Evolutionary conservation across 2,113 vertebrate species (phyloP).

Genomic region (Tupaia chinensis): DNA sequence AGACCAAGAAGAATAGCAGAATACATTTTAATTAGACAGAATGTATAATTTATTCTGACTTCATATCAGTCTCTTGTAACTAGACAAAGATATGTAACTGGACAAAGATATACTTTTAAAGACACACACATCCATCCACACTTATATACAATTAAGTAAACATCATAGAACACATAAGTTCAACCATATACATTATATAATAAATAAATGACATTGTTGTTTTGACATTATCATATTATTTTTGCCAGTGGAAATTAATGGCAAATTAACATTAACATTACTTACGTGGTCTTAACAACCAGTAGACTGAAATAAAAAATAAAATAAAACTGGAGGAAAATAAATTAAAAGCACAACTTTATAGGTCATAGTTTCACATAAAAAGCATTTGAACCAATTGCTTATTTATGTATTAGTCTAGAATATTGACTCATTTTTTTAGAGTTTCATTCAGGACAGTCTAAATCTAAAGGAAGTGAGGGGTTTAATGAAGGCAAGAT

Average conservation of each 20-base stretch:
- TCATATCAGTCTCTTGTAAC: not conserved
- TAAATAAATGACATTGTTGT: not conserved
- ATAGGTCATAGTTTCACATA: not conserved
- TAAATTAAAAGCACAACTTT: not conserved
- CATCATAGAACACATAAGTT: not conserved
- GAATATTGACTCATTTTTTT: not conserved
- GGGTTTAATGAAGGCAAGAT: not conserved
- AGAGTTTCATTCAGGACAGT: not conserved
- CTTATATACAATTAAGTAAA: not conserved
- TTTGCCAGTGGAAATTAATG: not conserved
- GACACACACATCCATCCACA: not conserved
- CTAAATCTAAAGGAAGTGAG: not conserved
- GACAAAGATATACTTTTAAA: not conserved
- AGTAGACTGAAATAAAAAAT: not conserved
- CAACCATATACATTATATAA: not conserved
- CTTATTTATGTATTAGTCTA: not conserved
- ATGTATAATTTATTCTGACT: not conserved
- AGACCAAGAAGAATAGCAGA: not conserved
- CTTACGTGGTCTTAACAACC: not conserved
- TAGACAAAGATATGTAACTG: not conserved
- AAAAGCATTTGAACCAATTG: not conserved
- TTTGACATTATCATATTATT: constrained; percentile 3
- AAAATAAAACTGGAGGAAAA: not conserved
- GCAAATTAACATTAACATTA: constrained; percentile 19
- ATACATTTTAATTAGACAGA: not conserved